phyloP scores from a whole-genome alignment of 1,140 invertebrate species.

The Lucilia sericata region DNA sequence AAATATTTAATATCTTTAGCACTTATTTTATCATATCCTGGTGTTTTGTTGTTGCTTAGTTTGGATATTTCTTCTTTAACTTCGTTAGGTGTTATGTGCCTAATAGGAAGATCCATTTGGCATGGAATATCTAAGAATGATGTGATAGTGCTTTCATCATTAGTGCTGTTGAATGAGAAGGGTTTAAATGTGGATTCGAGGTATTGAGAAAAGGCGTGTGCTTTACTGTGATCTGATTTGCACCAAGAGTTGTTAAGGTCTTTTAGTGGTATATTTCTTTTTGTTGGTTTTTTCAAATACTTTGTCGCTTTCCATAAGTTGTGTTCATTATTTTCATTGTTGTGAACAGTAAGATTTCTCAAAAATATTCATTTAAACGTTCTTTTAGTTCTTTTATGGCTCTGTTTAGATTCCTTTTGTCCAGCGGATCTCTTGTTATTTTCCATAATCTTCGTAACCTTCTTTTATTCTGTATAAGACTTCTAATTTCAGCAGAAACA shows the following conservation, averaged over 20 bases:
- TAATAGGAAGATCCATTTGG: neutral
- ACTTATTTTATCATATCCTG: slow-evolving; percentile 49
- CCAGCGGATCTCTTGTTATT: neutral
- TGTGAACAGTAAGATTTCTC: slow-evolving; percentile 42
- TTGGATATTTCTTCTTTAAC: slow-evolving; percentile 48
- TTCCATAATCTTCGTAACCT: slow-evolving; percentile 41
- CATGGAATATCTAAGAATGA: slow-evolving; percentile 34
- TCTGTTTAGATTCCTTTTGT: neutral
- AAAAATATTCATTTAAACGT: slow-evolving; percentile 30
- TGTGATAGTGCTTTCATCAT: slow-evolving; percentile 23
- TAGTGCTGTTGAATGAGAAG: neutral
- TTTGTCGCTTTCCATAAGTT: slow-evolving; percentile 44
- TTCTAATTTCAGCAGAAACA: slow-evolving; percentile 42
- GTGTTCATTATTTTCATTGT: slow-evolving; percentile 40
- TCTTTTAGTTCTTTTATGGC: slow-evolving; percentile 6
- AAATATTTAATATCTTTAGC: slow-evolving; percentile 44
- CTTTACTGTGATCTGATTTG: slow-evolving; percentile 41
- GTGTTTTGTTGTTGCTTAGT: slow-evolving; percentile 50
- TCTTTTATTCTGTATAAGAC: slow-evolving; percentile 46
- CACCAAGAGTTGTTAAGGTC: slow-evolving; percentile 38
- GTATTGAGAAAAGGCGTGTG: slow-evolving; percentile 47
- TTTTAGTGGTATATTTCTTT: slow-evolving; percentile 36
- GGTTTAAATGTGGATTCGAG: slow-evolving; percentile 44
- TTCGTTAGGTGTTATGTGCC: slow-evolving; percentile 42
- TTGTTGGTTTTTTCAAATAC: slow-evolving; percentile 46